Evolutionary conservation across 2,113 vertebrate genomes (phyloP).

Genomic region (Myodes glareolus): DNA sequence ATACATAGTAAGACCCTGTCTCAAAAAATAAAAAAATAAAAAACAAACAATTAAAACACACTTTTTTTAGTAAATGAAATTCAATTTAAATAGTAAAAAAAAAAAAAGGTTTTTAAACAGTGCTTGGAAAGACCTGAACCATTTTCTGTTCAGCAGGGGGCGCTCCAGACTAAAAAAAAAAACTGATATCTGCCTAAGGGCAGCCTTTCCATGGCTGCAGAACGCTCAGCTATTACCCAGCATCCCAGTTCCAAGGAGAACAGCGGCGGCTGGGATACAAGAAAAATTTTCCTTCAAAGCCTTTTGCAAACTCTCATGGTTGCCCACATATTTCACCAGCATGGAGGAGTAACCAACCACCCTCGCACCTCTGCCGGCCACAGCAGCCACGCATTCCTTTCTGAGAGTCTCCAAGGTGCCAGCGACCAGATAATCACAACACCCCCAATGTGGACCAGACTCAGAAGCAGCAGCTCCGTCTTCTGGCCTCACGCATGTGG

Average conservation of each 20-base stretch:
- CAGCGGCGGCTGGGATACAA: not conserved
- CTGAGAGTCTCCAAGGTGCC: not conserved
- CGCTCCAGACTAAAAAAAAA: not conserved
- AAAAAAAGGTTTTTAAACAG: not conserved
- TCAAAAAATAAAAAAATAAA: not conserved
- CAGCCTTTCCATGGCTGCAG: not conserved
- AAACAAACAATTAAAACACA: not conserved
- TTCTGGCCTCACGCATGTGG: not conserved
- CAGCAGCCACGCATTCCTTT: not conserved
- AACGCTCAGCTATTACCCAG: not conserved
- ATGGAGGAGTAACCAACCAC: not conserved
- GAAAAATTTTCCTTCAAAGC: not conserved
- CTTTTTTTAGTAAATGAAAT: not conserved
- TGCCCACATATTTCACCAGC: not conserved
- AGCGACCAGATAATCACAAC: not conserved
- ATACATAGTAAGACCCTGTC: not conserved
- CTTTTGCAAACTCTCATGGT: not conserved
- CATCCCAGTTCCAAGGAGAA: not conserved
- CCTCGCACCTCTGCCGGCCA: not conserved
- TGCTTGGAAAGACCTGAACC: not conserved
- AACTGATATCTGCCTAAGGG: not conserved
- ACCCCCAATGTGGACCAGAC: not conserved
- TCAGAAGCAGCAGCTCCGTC: not conserved
- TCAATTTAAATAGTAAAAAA: not conserved
- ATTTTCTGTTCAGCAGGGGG: conserved; percentile 48